A percentile compares a stretch with the other conserved stretches of the same genome.
Conservation (phyloP, 2,888 invertebrate genomes). For the Amphimallon solstitiale region DNA sequence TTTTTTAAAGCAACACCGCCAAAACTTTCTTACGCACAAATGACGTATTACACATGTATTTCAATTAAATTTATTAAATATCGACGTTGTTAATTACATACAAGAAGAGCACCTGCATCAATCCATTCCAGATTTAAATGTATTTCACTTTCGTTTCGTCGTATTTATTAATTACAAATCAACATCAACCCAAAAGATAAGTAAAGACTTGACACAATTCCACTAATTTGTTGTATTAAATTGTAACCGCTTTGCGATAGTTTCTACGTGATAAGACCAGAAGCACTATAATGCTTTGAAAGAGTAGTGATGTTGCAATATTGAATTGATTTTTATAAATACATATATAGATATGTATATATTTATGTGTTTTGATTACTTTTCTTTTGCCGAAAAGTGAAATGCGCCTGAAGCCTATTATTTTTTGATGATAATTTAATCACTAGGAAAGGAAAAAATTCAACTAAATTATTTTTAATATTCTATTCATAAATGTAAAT, state of each 20-base stretch:
- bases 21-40: slow-evolving; percentile 15
- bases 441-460: background rate
- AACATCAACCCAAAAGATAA: background rate
- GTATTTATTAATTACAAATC: background rate
- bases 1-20: background rate
- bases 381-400: background rate
- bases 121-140: background rate
- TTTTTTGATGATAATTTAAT: background rate
- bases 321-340: background rate
- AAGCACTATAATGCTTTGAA: background rate
- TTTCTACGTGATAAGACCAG: background rate
- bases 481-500: slow-evolving; percentile 13
- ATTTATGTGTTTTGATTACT: background rate
- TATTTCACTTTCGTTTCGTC: slow-evolving; percentile 1
- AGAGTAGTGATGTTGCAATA: too few relatives aligned
- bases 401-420: background rate
- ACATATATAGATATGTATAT: background rate
- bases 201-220: background rate
- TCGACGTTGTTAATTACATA: slow-evolving; percentile 17
- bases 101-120: slow-evolving; percentile 8
- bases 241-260: background rate
- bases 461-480: slow-evolving; percentile 15
- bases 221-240: background rate
- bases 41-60: background rate
- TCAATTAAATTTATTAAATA: slow-evolving; percentile 30